Base-by-base conservation (phyloP, 2,113 vertebrate species). In the Carassius gibelio region DNA sequence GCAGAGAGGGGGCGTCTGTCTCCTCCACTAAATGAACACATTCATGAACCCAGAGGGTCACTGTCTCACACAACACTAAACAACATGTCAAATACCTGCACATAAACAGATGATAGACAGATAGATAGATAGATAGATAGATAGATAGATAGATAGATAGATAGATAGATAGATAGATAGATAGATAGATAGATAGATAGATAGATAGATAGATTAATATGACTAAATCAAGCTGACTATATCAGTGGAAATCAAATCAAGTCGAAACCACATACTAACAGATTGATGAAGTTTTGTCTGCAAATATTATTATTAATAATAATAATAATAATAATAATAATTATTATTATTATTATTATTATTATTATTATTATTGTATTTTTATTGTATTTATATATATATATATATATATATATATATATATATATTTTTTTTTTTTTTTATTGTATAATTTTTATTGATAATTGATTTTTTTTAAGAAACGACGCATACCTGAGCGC, bases 401-500 rank as follows among this genome's bases (percentile, higher is more conserved):
- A n/a, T n/a, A n/a, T n/a, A n/a, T n/a, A n/a, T n/a, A n/a, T n/a
- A n/a, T n/a, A n/a, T n/a, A n/a, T n/a, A n/a, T n/a, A n/a, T n/a
- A n/a, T n/a, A n/a, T n/a, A n/a, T n/a, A n/a, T n/a, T n/a, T n/a
- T n/a, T n/a, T n/a, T n/a, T n/a, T n/a, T n/a, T n/a, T n/a, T n/a
- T n/a, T n/a, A n/a, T n/a, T n/a, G n/a, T n/a, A n/a, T n/a, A n/a
- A n/a, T n/a, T n/a, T n/a, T n/a, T n/a, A n/a, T 38, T 68, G 3
- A 50, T 50, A 45, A 45, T 48, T 75, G 50, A 48, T 5, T 52
- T 52, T 3, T 2, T 45, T 45, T 9, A 45, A 45, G 8, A 8
- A 8, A 45, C 8, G 9, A 94, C 92, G 93, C 93, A n/a, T 89
- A 92, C 86, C 95, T 95, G 94, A 94, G 94, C 92, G 95, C 94